A percentile compares a stretch with the other conserved stretches of the same genome.
Evolutionary conservation across 1,140 invertebrate genomes (phyloP).

Genomic region (Megalonaias nervosa): DNA sequence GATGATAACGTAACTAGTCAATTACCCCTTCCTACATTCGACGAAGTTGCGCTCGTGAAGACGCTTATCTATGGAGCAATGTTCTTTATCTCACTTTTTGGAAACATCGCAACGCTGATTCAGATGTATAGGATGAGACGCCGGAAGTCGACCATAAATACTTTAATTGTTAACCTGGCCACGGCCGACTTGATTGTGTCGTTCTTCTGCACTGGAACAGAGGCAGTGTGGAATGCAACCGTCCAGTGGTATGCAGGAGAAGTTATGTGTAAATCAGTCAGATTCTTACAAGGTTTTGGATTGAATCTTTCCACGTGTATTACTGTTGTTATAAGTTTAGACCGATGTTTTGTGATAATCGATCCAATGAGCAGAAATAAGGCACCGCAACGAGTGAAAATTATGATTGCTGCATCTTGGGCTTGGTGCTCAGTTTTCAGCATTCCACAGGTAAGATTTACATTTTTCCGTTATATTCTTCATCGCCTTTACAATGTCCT

Average conservation of each 20-base stretch:
- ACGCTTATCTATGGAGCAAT: conserved; percentile 21
- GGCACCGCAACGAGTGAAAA: conserved; percentile 75
- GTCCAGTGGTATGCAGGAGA: conserved; percentile 87
- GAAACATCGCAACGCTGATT: conserved; percentile 82
- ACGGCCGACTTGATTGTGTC: conserved; percentile 84
- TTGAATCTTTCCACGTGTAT: conserved; percentile 83
- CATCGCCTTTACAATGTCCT: no score
- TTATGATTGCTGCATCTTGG: conserved; percentile 76
- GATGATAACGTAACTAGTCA: no score
- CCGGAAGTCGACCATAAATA: conserved; percentile 80
- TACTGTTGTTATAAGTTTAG: conserved; percentile 85
- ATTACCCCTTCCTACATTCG: conserved; percentile 7
- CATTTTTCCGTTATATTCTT: neutral
- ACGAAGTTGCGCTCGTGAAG: conserved; percentile 19
- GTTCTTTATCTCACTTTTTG: conserved; percentile 77
- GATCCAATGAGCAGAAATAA: conserved; percentile 85
- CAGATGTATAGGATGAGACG: conserved; percentile 77
- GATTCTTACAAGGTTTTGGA: conserved; percentile 78
- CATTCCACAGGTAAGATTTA: conserved; percentile 83
- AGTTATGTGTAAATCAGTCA: conserved; percentile 84
- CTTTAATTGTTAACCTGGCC: conserved; percentile 80
- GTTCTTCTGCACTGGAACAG: conserved; percentile 84
- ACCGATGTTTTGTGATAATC: conserved; percentile 83
- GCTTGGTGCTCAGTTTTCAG: conserved; percentile 81
- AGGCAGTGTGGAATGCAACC: conserved; percentile 84